phyloP scores from a whole-genome alignment of 1,140 invertebrate species.

The Aplysia californica region DNA sequence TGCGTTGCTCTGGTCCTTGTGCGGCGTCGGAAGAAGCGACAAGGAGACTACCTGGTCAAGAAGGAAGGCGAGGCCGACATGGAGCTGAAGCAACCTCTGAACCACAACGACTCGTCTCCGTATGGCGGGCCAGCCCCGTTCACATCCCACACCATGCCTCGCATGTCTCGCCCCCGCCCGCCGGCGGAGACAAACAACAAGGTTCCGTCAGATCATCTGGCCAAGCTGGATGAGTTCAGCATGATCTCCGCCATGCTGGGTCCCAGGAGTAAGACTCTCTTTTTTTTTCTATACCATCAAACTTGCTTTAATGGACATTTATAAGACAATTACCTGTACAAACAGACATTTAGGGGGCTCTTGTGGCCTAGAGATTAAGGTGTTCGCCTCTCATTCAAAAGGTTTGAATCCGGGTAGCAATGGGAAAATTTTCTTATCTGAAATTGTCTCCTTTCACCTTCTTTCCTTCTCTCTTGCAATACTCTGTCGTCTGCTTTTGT shows the following conservation, averaged over 20 bases:
- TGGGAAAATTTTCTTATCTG: too few species aligned
- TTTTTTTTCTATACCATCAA: not conserved
- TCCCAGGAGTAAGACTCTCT: conserved; percentile 35
- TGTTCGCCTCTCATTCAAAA: too few species aligned
- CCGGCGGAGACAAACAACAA: conserved; percentile 25
- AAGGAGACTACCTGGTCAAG: conserved; percentile 35
- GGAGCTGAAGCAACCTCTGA: conserved; percentile 55
- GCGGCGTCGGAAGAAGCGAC: conserved; percentile 31
- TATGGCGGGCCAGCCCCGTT: conserved; percentile 9
- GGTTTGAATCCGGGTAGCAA: too few species aligned
- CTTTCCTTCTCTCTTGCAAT: too few species aligned
- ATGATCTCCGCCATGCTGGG: conserved; percentile 58
- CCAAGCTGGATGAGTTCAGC: conserved; percentile 61
- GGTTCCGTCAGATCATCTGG: conserved; percentile 48
- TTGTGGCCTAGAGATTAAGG: too few species aligned
- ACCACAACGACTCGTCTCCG: conserved; percentile 32
- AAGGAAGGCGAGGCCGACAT: conserved; percentile 48
- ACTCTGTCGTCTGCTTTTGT: too few species aligned
- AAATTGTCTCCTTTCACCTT: too few species aligned
- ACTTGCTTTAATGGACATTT: not conserved
- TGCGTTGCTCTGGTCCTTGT: conserved; percentile 47
- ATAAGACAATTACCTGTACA: too few species aligned
- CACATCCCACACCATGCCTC: conserved; percentile 28
- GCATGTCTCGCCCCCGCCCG: too few species aligned
- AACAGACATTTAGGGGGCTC: too few species aligned